Evolutionary conservation across 2,888 invertebrate species (phyloP).

Genomic region (Pyralis farinalis): DNA sequence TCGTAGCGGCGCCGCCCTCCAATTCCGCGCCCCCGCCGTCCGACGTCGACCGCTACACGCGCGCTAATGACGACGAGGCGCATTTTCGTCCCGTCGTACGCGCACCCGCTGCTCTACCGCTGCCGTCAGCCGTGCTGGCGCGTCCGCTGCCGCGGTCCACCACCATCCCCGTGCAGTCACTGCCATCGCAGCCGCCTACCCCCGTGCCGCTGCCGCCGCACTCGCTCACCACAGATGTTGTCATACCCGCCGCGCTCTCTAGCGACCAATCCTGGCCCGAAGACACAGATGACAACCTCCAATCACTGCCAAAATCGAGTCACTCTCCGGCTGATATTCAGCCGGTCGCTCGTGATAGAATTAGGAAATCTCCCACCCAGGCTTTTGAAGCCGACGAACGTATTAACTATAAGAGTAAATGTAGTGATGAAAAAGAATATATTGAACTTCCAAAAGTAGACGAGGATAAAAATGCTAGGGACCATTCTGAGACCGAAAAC

Average conservation of each 20-base stretch:
- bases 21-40: constrained; percentile 45
- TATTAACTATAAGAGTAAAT: constrained; percentile 45
- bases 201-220: constrained; percentile 22
- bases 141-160: constrained; percentile 44
- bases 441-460: neutral
- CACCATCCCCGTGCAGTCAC: constrained; percentile 44
- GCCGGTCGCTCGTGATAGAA: constrained; percentile 45
- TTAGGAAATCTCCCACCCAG: constrained; percentile 63
- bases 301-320: constrained; percentile 27
- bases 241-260: constrained; percentile 28
- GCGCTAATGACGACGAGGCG: constrained; percentile 83
- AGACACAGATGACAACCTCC: constrained; percentile 17
- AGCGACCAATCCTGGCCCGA: constrained; percentile 12
- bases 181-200: constrained; percentile 36
- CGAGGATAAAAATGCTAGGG: neutral
- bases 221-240: constrained; percentile 32
- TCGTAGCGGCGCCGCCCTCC: constrained; percentile 78
- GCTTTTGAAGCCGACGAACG: constrained; percentile 48
- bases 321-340: constrained; percentile 53
- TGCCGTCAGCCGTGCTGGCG: constrained; percentile 46
- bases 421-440: neutral
- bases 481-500: neutral
- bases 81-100: constrained; percentile 85
- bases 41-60: constrained; percentile 64
- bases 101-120: constrained; percentile 59